Percentiles rank a stretch among this genome's conserved stretches.
These are phyloP conservation scores for Myrmophylax atrothorax DNA, from an alignment of 2,113 vertebrate species.

Conservation along the genomic window DNA sequence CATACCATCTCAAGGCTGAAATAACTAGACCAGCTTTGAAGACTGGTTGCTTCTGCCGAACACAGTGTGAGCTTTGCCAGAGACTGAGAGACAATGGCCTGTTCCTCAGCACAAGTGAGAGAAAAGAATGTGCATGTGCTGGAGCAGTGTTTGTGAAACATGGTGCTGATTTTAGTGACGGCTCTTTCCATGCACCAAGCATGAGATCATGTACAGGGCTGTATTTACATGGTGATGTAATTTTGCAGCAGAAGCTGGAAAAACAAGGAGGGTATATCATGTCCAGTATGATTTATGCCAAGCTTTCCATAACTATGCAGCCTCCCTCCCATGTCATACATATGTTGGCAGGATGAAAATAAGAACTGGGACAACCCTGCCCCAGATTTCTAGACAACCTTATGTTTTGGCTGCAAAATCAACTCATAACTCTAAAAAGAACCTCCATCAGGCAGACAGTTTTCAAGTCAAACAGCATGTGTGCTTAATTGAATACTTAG, in stretches of 20 bases:
- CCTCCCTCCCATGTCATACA: neutral
- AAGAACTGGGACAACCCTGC: neutral
- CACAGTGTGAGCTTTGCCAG: neutral
- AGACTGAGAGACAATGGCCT: neutral
- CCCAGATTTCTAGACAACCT: neutral
- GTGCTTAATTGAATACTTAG: slow-evolving; percentile 4
- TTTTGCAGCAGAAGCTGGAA: slow-evolving; percentile 60
- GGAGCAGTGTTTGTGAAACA: slow-evolving; percentile 3
- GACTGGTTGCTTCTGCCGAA: neutral
- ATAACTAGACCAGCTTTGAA: neutral
- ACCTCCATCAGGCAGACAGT: neutral
- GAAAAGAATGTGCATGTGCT: neutral
- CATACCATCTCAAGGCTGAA: neutral
- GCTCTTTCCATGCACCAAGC: slow-evolving; percentile 30
- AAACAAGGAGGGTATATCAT: neutral
- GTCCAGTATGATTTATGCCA: slow-evolving; percentile 10
- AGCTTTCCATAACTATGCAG: slow-evolving; percentile 14
- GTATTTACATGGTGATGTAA: slow-evolving; percentile 58
- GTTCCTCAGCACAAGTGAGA: neutral
- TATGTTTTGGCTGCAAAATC: slow-evolving; percentile 16
- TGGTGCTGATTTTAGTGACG: slow-evolving; percentile 33
- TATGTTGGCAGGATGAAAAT: slow-evolving; percentile 13
- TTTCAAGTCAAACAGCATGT: neutral
- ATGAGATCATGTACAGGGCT: slow-evolving; percentile 34
- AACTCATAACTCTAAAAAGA: neutral